Conservation (phyloP, 2,888 invertebrate genomes). For the Acleris holmiana region DNA sequence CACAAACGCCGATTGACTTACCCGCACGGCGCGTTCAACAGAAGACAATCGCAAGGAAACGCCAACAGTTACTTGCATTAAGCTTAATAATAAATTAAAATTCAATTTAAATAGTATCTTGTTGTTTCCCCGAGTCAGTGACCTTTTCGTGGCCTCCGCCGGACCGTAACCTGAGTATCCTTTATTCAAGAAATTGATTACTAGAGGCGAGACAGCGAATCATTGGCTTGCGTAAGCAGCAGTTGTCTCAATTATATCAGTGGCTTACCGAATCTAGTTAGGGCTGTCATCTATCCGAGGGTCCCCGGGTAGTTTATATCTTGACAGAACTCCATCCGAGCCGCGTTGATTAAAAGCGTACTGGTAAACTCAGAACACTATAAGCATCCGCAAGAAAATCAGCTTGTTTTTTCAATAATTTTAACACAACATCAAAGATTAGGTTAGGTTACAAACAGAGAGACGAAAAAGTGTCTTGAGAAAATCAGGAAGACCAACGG, state of each 20-base stretch:
- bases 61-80: constrained; percentile 33
- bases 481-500: too few relatives aligned
- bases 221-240: constrained; percentile 34
- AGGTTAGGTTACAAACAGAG: too few relatives aligned
- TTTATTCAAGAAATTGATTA: constrained; percentile 40
- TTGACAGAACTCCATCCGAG: too few relatives aligned
- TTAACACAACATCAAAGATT: too few relatives aligned
- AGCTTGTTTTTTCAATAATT: too few relatives aligned
- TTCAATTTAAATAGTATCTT: constrained; percentile 25
- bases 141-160: constrained; percentile 34
- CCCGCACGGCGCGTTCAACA: neutral
- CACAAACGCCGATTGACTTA: constrained; percentile 16
- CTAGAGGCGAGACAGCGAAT: constrained; percentile 33
- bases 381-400: too few relatives aligned
- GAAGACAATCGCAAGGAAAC: constrained; percentile 28
- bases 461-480: too few relatives aligned
- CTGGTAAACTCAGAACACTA: too few relatives aligned
- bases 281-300: too few relatives aligned
- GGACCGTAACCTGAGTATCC: constrained; percentile 37
- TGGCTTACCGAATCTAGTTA: constrained; percentile 17
- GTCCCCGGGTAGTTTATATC: too few relatives aligned
- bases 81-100: constrained; percentile 25
- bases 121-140: constrained; percentile 21
- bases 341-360: too few relatives aligned
- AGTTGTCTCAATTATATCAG: constrained; percentile 27